phyloP scores from a whole-genome alignment of 2,888 invertebrate species.

The Xanthostigma xanthostigma region DNA sequence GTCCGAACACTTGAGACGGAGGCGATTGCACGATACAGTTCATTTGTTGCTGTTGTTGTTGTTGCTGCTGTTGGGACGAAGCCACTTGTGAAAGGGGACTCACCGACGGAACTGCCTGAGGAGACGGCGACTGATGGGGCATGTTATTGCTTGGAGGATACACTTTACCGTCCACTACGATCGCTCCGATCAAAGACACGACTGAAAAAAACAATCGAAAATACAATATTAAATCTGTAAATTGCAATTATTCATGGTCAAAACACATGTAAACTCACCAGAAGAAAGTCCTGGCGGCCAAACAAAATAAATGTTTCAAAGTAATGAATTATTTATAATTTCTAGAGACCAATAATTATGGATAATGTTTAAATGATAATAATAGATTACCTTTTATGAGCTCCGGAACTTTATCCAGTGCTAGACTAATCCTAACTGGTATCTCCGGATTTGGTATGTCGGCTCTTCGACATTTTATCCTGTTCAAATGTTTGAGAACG shows the following conservation, averaged over 20 bases:
- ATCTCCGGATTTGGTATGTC: slow-evolving; percentile 84
- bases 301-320: too few species aligned
- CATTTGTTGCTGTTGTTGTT: slow-evolving; percentile 4
- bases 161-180: slow-evolving; percentile 70
- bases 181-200: slow-evolving; percentile 61
- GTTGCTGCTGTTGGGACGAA: slow-evolving; percentile 20
- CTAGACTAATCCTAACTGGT: slow-evolving; percentile 66
- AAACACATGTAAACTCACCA: neutral
- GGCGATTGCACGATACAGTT: slow-evolving; percentile 15
- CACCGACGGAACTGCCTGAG: slow-evolving; percentile 12
- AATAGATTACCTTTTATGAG: slow-evolving; percentile 47
- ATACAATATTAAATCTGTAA: neutral
- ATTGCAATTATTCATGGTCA: neutral
- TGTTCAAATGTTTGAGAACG: slow-evolving; percentile 56
- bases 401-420: slow-evolving; percentile 67
- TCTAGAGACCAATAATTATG: too few species aligned
- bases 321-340: too few species aligned
- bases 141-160: slow-evolving; percentile 41
- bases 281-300: neutral
- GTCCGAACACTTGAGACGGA: slow-evolving; percentile 16
- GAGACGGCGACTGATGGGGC: slow-evolving; percentile 8
- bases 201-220: slow-evolving; percentile 32
- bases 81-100: slow-evolving; percentile 10
- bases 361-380: too few species aligned
- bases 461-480: slow-evolving; percentile 67